Evolutionary conservation across 2,113 vertebrate genomes (phyloP), one percentile per base, ranked within the genome.

Genomic region (Cairina moschata): DNA sequence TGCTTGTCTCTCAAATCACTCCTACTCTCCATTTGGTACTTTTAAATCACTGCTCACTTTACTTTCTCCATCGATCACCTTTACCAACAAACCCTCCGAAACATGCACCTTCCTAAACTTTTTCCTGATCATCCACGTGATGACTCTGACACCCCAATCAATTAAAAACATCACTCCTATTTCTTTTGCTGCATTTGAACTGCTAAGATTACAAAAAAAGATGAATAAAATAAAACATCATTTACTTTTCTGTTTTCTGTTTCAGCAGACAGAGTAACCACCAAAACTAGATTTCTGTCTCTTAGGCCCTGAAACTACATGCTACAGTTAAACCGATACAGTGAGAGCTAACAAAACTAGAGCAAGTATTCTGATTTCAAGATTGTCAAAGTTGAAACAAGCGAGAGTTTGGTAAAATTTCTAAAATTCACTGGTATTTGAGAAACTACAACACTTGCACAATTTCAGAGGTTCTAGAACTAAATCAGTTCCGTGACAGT

Each of bases 201-300:
- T 32, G 17, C 29, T 56, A 80, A 67, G 15, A 83, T 46, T 73
- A 63, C 8, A 38, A 46, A 46, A 46, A 38, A 5, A 2, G 12
- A 32, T 72, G 46, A 77, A 55, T 52, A 93, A 83, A 97, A 91
- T 96, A 96, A 97, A 92, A 91, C 65, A 80, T 89, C 79, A 96
- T 93, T 86, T 91, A 96, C 52, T 95, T 97, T 93, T 97, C 95
- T 97, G 91, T 97, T 98, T 97, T 98, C 98, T 98, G 97, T 98
- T 98, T 98, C 98, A 98, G 87, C 84, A 97, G 94, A 86, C 83
- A 92, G 11, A 88, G 94, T 97, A 98, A 98, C 98, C 98, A 98
- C 98, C 95, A 98, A 98, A 97, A 98, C 97, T 96, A 96, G 89
- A 87, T 73, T 97, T 95, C 96, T 95, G 73, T 95, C 95, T 97